Base-by-base conservation (phyloP, 2,113 vertebrate genomes). In the Acrocephalus arundinaceus region DNA sequence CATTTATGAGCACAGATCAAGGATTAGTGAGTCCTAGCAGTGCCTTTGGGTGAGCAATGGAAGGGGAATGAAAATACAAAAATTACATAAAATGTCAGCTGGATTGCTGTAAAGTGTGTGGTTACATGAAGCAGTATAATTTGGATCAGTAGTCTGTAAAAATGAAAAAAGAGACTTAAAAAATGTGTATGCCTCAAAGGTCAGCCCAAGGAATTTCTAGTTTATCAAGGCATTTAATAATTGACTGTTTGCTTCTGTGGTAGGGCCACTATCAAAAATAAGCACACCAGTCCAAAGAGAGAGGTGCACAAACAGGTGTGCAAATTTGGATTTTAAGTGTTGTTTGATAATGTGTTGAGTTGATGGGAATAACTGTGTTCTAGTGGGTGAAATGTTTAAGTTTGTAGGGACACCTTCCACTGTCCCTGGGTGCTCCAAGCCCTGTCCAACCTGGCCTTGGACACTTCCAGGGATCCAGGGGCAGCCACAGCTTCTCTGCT, bases 401-500 rank as follows among this genome's bases (percentile, higher is more conserved):
- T 45, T 84, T 66, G 17, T 23, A 41, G 35, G 46, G n/a, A 35
- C 35, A 70, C 14, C 18, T 90, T n/a, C 33, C 70, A 59, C 39
- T 37, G 10, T 31, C 15, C 15, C 35, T 49, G 35, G 15, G 0
- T 55, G 27, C 35, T 70, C 55, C 25, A 48, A 54, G 16, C 10
- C n/a, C 16, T 4, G 2, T 48, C 24, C 54, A 48, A 0, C 15
- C 31, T 49, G 12, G 30, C 18, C 41, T 63, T 48, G 43, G 9
- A 43, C 24, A 18, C 7, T 70, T 41, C 24, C 72, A 77, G 49
- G 57, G 6, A 20, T 84, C n/a, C n/a, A 48, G 72, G 49, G 22
- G 22, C 30, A 77, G 54, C 71, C 39, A 41, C 46, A 48, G n/a
- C 39, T 61, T 18, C 62, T 48, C 39, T 62, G n/a, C 17, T 8